Conservation (phyloP, 2,113 vertebrate species). For the Galbula dea region DNA sequence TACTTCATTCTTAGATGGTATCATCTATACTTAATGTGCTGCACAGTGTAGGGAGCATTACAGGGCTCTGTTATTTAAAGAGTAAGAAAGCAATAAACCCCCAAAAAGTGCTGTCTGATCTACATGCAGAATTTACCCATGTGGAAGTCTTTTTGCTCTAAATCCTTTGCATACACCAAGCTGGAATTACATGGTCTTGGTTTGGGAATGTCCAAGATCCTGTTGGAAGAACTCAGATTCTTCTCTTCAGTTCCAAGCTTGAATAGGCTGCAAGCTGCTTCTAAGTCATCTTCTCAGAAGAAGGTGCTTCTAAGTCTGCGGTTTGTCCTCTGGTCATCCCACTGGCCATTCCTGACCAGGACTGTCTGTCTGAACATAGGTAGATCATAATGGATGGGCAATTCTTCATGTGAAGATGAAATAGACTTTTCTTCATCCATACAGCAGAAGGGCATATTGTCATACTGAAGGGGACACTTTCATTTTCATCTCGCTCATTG, state of each 20-base stretch:
- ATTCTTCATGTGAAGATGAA: background rate
- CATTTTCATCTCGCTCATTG: background rate
- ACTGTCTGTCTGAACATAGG: background rate
- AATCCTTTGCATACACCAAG: background rate
- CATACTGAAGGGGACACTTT: background rate
- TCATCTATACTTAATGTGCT: background rate
- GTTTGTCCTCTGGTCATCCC: background rate
- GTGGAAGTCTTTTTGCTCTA: background rate
- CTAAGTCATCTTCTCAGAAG: background rate
- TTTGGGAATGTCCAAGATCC: background rate
- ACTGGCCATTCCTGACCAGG: fast-evolving
- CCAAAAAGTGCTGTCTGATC: background rate
- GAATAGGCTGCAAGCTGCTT: background rate
- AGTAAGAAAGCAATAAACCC: background rate
- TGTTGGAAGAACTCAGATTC: background rate
- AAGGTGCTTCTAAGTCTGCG: too few species aligned
- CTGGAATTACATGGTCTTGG: fast-evolving
- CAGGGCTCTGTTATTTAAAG: background rate
- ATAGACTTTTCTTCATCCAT: background rate
- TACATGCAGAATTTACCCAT: background rate
- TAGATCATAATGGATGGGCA: background rate
- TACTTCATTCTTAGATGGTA: background rate
- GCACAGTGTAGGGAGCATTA: background rate
- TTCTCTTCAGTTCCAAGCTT: background rate
- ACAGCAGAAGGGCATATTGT: background rate